Conservation (phyloP, 2,797 vertebrate species). For the Dermochelys coriacea region DNA sequence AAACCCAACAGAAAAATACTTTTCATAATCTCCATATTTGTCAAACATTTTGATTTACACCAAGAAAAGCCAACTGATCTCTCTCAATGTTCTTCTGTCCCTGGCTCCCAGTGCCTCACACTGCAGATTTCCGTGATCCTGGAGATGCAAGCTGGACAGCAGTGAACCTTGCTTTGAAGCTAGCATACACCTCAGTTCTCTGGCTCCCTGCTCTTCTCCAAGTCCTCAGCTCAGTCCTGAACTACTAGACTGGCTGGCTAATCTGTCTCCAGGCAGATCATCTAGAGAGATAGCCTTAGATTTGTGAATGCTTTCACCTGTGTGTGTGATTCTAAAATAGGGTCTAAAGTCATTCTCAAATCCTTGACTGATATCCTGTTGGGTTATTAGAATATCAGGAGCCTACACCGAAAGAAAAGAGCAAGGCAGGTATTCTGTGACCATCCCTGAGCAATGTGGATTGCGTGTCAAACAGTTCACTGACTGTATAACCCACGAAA, state of each 20-base stretch:
- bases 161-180: background rate
- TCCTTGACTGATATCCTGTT: conserved; percentile 21
- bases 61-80: background rate
- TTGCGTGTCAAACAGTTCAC: conserved; percentile 44
- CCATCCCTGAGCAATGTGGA: background rate
- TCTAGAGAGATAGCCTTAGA: background rate
- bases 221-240: fast-evolving
- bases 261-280: background rate
- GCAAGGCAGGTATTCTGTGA: background rate
- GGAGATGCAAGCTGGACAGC: background rate
- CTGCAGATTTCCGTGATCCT: background rate
- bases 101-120: background rate
- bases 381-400: background rate
- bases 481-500: background rate
- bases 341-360: background rate
- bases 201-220: background rate
- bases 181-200: background rate
- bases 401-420: background rate
- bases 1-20: background rate
- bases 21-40: background rate
- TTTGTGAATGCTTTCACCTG: background rate
- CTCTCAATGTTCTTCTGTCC: background rate
- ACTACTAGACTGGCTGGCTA: background rate
- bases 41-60: background rate
- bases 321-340: background rate